Evolutionary conservation across 1,140 invertebrate genomes (phyloP).

Genomic region (Himalopsyche phryganea): DNA sequence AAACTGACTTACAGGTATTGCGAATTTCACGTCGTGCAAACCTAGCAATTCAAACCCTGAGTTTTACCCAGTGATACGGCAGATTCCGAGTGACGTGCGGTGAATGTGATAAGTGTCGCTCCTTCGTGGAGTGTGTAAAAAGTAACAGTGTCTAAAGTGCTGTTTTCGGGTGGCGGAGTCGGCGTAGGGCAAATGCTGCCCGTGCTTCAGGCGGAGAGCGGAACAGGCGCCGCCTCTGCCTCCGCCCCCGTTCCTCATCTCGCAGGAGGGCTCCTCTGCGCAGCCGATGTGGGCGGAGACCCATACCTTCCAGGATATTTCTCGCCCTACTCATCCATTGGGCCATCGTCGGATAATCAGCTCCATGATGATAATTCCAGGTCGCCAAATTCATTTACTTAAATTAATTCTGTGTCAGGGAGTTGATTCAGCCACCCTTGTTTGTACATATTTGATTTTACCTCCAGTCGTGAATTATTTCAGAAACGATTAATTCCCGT

Average conservation of each 20-base stretch:
- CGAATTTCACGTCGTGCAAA: slow-evolving; percentile 14
- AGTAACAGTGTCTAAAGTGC: not conserved
- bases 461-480: too few relatives aligned
- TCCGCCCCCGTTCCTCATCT: slow-evolving; percentile 10
- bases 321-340: slow-evolving; percentile 15
- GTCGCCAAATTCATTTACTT: not conserved
- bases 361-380: slow-evolving; percentile 16
- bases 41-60: not conserved
- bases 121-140: not conserved
- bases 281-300: slow-evolving; percentile 26
- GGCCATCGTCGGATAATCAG: not conserved
- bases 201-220: slow-evolving; percentile 17
- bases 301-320: slow-evolving; percentile 23
- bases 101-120: not conserved
- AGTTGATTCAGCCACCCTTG: too few relatives aligned
- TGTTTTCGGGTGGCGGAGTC: not conserved
- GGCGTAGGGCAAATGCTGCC: slow-evolving; percentile 12
- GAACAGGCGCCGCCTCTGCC: slow-evolving; percentile 6
- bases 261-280: slow-evolving; percentile 14
- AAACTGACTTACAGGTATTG: slow-evolving; percentile 5
- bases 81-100: not conserved
- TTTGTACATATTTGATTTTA: too few relatives aligned
- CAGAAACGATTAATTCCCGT: too few relatives aligned
- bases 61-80: not conserved
- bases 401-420: too few relatives aligned